These are phyloP conservation scores for Ornithoptera alexandrae DNA, from an alignment of 2,888 invertebrate genomes.

Conservation along the genomic window DNA sequence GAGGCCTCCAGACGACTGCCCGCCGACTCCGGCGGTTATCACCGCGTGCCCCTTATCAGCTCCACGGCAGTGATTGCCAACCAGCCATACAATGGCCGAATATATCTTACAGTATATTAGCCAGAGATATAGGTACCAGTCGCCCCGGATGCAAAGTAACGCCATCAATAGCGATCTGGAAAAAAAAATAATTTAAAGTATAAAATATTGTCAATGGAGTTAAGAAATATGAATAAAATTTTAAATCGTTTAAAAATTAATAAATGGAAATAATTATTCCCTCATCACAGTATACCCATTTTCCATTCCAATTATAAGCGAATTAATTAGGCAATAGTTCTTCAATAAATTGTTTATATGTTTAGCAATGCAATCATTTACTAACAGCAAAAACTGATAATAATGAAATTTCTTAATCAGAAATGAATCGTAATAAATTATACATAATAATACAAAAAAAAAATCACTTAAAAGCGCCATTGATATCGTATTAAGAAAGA, in stretches of 20 bases:
- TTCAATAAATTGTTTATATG: too few relatives aligned
- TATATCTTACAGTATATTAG: conserved; percentile 71
- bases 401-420: background rate
- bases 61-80: conserved; percentile 72
- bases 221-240: background rate
- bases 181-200: conserved; percentile 42
- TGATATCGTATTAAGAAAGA: background rate
- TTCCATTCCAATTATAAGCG: too few relatives aligned
- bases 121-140: conserved; percentile 69
- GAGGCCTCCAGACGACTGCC: conserved; percentile 68
- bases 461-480: background rate
- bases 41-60: conserved; percentile 74
- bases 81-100: conserved; percentile 69
- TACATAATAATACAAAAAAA: background rate
- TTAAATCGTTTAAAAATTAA: background rate
- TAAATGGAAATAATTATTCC: too few relatives aligned
- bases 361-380: background rate
- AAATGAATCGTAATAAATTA: background rate
- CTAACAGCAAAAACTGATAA: background rate
- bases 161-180: conserved; percentile 75
- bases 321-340: too few relatives aligned
- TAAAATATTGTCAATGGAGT: background rate
- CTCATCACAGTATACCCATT: too few relatives aligned
- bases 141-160: conserved; percentile 65
- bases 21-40: conserved; percentile 67